Base-by-base conservation (phyloP, 2,888 invertebrate species). In the Nemoura dubitans region DNA sequence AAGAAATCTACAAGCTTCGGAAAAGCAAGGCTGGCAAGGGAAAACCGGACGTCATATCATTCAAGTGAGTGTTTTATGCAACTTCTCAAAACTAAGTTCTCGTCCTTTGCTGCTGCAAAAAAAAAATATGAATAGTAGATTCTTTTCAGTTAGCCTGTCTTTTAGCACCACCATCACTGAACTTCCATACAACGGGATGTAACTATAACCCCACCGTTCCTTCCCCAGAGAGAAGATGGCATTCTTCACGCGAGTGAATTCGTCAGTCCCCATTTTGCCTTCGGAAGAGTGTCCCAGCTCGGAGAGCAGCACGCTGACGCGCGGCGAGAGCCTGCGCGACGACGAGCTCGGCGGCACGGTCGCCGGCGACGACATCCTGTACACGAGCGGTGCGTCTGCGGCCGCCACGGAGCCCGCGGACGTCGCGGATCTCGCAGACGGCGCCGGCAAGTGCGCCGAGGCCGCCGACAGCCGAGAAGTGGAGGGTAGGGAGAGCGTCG, bases 171-270 rank as follows among this genome's bases (percentile, higher is more conserved):
- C n/a, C n/a, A n/a, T n/a, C n/a, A n/a, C n/a, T n/a, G n/a, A n/a
- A n/a, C n/a, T 36, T 36, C 10, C 36, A 36, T 6, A 36, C 36
- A 36, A 36, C 36, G 5, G 36, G 3, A 36, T 36, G 6, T 21
- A 59, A 59, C 59, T 21, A 59, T 2, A 59, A 10, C 59, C 21
- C 21, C 16, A 59, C 59, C 59, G 21, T 16, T 59, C 14, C 89
- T 89, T 90, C 93, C 93, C 42, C 93, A 98, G 98, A 93, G 98
- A 98, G 92, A 98, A 98, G 92, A 98, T 98, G 96, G 97, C 98
- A 78, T 98, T 98, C 93, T 98, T 98, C 92, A 98, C 98, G 0
- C 95, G 96, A 89, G 94, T 95, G 88, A 96, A 96, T 89, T 92
- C 95, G 43, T 95, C 94, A 87, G 95, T 97, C 90, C 97, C 97